Base-by-base conservation (phyloP, 2,113 vertebrate species). In the Megaceryle torquata region DNA sequence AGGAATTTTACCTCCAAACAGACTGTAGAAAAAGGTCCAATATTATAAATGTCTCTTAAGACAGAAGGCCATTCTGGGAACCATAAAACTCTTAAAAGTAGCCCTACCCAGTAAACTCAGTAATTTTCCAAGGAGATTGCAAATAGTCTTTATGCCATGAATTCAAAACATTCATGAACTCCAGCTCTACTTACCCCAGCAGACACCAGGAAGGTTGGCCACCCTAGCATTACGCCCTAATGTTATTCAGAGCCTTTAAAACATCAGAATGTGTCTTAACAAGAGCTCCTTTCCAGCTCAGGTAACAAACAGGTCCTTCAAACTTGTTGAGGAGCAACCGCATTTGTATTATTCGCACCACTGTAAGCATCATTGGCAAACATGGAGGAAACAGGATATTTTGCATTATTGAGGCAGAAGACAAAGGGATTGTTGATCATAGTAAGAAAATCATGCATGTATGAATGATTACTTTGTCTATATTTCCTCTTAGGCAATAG, bases 401-500 rank as follows among this genome's bases (percentile, higher is more conserved):
- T 96, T 94, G 50, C 65, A 76, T 92, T 94, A 63, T 57, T 92
- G 69, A 91, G n/a, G 83, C 31, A 89, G 65, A 89, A 96, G 41
- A 96, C 83, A 94, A 95, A 70, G 31, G 65, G 44, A 46, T 53
- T 79, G 61, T 79, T 95, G 80, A 82, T 92, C 37, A 79, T 1
- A 48, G 39, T 78, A 90, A 71, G 53, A 96, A 91, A 90, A 93
- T 88, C 39, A 50, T 64, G 78, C 48, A 71, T 94, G 46, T 91
- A 71, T 86, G 94, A 96, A 64, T 86, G 63, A 89, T 93, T 89
- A 84, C 86, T 94, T 86, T 11, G 33, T 84, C 86, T 93, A 13
- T 94, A 79, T 92, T 96, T 96, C 86, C 77, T 96, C 72, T 88
- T 93, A 90, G 77, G 86, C 86, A 94, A 85, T 65, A 86, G 53